Percentiles rank a stretch among this genome's conserved stretches.
phyloP scores from a whole-genome alignment of 2,888 invertebrate genomes.

The Mellilla xanthometata region DNA sequence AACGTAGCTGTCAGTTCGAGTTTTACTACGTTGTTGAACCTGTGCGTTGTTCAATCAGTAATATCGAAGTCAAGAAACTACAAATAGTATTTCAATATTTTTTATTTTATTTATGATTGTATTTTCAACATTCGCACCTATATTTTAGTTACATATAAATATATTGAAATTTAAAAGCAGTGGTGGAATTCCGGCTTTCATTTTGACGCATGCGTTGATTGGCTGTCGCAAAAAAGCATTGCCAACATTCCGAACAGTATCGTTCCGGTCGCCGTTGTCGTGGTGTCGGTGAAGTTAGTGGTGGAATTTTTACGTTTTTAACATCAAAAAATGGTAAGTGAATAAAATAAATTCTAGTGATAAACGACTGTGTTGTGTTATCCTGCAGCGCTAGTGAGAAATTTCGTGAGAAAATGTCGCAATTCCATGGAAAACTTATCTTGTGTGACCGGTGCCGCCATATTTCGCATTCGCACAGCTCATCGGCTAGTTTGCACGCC shows the following conservation, averaged over 20 bases:
- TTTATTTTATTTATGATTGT: background rate
- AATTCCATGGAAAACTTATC: slow-evolving; percentile 55
- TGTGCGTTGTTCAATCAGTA: background rate
- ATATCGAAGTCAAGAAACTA: background rate
- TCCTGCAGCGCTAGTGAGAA: slow-evolving; percentile 42
- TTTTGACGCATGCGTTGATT: slow-evolving; percentile 81
- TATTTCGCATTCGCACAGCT: slow-evolving; percentile 80
- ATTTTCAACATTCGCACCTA: background rate
- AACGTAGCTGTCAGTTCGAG: slow-evolving; percentile 44
- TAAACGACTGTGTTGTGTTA: slow-evolving; percentile 55
- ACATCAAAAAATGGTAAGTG: slow-evolving; percentile 83
- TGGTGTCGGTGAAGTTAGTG: slow-evolving; percentile 78
- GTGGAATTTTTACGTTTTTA: slow-evolving; percentile 79
- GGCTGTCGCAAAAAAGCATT: slow-evolving; percentile 61
- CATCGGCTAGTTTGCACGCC: slow-evolving; percentile 74
- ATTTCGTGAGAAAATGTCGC: slow-evolving; percentile 43
- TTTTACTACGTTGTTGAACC: slow-evolving; percentile 36
- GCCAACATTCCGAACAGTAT: slow-evolving; percentile 78
- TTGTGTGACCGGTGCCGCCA: slow-evolving; percentile 79
- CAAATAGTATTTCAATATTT: background rate
- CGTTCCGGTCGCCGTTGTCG: slow-evolving; percentile 81
- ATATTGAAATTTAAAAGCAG: slow-evolving; percentile 37
- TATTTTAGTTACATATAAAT: background rate
- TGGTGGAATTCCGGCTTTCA: slow-evolving; percentile 53
- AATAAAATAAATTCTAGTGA: slow-evolving; percentile 67